Base-by-base conservation (phyloP, 2,888 invertebrate species). In the Gnatocerus cornutus region DNA sequence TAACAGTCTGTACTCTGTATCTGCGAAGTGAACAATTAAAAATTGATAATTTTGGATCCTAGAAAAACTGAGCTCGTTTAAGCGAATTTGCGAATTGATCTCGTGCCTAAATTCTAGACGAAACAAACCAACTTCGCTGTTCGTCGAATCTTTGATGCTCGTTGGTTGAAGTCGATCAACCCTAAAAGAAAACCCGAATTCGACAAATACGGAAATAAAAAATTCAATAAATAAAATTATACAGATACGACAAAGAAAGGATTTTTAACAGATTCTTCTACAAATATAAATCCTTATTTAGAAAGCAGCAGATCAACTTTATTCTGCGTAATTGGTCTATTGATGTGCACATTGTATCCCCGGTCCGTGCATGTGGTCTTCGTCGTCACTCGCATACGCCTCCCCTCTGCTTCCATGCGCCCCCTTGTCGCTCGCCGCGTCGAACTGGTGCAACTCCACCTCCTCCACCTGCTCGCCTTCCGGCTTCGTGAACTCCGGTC, bases 391-490 rank as follows among this genome's bases (percentile, higher is more conserved):
- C 64, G 91, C 91, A 80, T 94, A 93, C 0, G 91, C 92, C 80
- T 93, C 92, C 71, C 90, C 88, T 1, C 91, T 86, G 5, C 82
- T 76, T 8, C 52, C 52, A 8, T 53, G 52, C 29, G 63, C 41
- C 53, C 63, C 63, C 12, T 46, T 52, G 16, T 63, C 63, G 13
- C 9, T 63, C n/a, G 87, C 87, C 0, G 90, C 89, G 73, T 92
- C 91, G 77, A 90, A 92, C 69, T 95, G 95, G 76, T 89, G 88
- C 81, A 97, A 85, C 80, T 92, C 91, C 0, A 94, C 96, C 83
- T 97, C 95, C 82, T 96, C 96, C 0, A 95, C 94, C 80, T 93
- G 89, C 55, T 95, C 95, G 3, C 92, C 93, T 62, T 88, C 87
- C 0, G 95, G 95, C 87, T 92, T 90, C 13, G 86, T 87, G 81